A percentile compares a stretch with the other conserved stretches of the same genome.
These are phyloP conservation scores for Troides helena DNA, from an alignment of 2,888 invertebrate species.

Conservation along the genomic window DNA sequence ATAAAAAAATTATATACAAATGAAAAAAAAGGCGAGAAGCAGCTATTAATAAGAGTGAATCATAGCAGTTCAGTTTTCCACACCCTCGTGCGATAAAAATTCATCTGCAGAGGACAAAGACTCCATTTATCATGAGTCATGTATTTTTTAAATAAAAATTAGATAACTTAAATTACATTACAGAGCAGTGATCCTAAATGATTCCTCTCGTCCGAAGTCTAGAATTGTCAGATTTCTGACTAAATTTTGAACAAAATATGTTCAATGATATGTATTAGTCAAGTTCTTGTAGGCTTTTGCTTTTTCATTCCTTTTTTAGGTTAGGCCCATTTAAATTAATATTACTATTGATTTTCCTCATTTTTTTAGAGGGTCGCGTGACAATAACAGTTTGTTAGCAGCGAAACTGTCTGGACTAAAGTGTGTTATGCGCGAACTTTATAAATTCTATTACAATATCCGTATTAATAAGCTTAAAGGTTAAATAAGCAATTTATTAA, in stretches of 20 bases:
- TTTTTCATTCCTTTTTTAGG: not conserved
- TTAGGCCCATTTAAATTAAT: not conserved
- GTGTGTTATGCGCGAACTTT: not conserved
- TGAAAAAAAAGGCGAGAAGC: not conserved
- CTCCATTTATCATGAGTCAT: slow-evolving; percentile 27
- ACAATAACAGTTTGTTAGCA: slow-evolving; percentile 37
- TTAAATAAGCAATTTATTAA: not conserved
- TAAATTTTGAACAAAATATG: too few relatives aligned
- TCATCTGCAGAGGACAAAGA: slow-evolving; percentile 17
- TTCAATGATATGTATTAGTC: not conserved
- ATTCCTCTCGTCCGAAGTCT: not conserved
- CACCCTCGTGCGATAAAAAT: slow-evolving; percentile 27
- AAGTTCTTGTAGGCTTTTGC: not conserved
- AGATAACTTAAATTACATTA: not conserved
- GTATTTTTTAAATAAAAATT: slow-evolving; percentile 13
- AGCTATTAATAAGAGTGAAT: slow-evolving; percentile 15
- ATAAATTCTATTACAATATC: not conserved
- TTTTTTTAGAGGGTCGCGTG: slow-evolving; percentile 42
- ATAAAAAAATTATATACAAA: not conserved
- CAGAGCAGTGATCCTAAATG: not conserved
- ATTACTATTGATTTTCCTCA: slow-evolving; percentile 37
- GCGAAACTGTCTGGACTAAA: slow-evolving; percentile 24
- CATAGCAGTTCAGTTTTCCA: slow-evolving; percentile 21
- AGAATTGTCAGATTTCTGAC: too few relatives aligned
- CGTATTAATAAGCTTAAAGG: not conserved